These are phyloP conservation scores for Notospermus geniculatus DNA, from an alignment of 1,140 invertebrate genomes.

Conservation along the genomic window DNA sequence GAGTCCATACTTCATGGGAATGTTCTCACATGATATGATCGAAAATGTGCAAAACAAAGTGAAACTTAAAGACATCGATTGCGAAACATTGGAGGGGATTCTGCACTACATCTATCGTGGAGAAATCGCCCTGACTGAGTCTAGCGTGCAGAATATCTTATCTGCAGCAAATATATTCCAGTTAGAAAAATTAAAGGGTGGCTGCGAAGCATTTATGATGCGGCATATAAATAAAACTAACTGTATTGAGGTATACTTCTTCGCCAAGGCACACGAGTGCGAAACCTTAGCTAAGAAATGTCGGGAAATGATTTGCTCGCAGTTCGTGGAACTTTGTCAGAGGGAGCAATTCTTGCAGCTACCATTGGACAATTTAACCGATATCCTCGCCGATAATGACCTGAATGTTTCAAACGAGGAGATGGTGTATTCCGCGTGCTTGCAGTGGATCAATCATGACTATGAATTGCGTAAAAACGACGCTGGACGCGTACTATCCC, in stretches of 20 bases:
- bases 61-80: slow-evolving; percentile 60
- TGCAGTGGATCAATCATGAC: slow-evolving; percentile 59
- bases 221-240: slow-evolving; percentile 47
- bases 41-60: slow-evolving; percentile 58
- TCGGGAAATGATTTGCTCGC: slow-evolving; percentile 50
- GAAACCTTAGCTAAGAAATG: slow-evolving; percentile 42
- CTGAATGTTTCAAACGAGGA: slow-evolving; percentile 62
- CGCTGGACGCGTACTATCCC: slow-evolving; percentile 57
- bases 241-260: slow-evolving; percentile 53
- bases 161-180: slow-evolving; percentile 64
- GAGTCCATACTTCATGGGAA: slow-evolving; percentile 61
- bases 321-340: slow-evolving; percentile 41
- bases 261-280: slow-evolving; percentile 51
- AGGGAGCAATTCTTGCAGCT: slow-evolving; percentile 48
- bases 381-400: slow-evolving; percentile 60
- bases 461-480: slow-evolving; percentile 32
- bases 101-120: slow-evolving; percentile 64
- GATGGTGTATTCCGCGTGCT: slow-evolving; percentile 60
- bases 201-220: slow-evolving; percentile 53
- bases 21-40: slow-evolving; percentile 57
- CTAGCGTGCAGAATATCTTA: slow-evolving; percentile 61
- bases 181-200: slow-evolving; percentile 47
- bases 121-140: slow-evolving; percentile 58
- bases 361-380: slow-evolving; percentile 55
- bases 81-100: slow-evolving; percentile 56